These are phyloP conservation scores for Zaprionus lachaisei DNA, from an alignment of 1,140 invertebrate genomes.

Conservation along the genomic window DNA sequence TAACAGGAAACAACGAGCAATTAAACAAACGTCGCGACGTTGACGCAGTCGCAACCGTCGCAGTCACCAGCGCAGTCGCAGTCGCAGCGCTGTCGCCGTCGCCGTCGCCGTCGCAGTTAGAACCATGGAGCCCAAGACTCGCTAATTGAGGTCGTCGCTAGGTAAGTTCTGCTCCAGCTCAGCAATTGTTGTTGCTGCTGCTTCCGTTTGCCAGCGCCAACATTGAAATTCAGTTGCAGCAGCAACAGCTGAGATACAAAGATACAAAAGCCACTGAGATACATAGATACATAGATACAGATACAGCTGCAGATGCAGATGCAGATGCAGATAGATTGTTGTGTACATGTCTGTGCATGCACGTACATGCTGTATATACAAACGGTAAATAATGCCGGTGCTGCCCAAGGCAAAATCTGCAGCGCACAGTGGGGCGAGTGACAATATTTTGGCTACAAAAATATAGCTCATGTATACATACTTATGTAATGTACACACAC, in stretches of 20 bases:
- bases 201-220: conserved; percentile 58
- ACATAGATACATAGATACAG: conserved; percentile 2
- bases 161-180: conserved; percentile 66
- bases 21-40: conserved; percentile 58
- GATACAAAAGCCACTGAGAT: conserved; percentile 26
- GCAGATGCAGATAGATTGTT: conserved; percentile 12
- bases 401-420: conserved; percentile 34
- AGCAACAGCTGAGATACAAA: conserved; percentile 17
- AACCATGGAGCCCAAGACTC: conserved; percentile 72
- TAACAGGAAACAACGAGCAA: conserved; percentile 72
- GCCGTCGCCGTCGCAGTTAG: conserved; percentile 54
- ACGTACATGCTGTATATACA: conserved; percentile 24
- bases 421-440: conserved; percentile 30
- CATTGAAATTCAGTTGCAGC: conserved; percentile 68
- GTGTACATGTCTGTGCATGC: conserved; percentile 1
- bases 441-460: neutral
- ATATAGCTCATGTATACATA: no score
- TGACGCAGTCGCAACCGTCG: conserved; percentile 7
- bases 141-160: conserved; percentile 79
- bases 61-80: conserved; percentile 8
- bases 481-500: no score
- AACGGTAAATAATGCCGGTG: conserved; percentile 81
- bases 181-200: conserved; percentile 27
- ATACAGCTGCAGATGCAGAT: neutral
- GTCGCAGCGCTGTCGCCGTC: conserved; percentile 1